phyloP scores from a whole-genome alignment of 1,140 invertebrate genomes.

The Leptinotarsa texana region DNA sequence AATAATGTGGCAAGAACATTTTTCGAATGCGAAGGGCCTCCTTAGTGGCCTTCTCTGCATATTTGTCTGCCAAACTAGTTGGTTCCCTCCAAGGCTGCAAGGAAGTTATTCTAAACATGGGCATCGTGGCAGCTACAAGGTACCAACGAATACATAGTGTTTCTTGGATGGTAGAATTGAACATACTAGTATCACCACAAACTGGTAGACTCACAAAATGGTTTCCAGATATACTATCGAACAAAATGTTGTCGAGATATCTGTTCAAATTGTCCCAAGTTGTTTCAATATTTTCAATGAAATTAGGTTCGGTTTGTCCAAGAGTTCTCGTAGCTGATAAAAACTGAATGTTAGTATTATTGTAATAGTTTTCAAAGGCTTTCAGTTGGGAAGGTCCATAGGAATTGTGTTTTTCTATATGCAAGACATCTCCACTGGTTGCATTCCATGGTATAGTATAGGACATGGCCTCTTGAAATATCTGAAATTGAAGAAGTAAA shows the following conservation, averaged over 20 bases:
- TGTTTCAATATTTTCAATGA: constrained; percentile 41
- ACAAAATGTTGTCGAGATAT: constrained; percentile 42
- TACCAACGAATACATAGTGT: constrained; percentile 53
- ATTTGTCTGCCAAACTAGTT: constrained; percentile 33
- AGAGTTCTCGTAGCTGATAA: constrained; percentile 38
- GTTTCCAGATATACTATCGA: constrained; percentile 42
- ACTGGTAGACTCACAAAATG: constrained; percentile 44
- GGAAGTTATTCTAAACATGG: constrained; percentile 50
- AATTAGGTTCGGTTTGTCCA: constrained; percentile 29
- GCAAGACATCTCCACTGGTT: constrained; percentile 25
- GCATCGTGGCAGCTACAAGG: constrained; percentile 48
- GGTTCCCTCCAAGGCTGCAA: constrained; percentile 44
- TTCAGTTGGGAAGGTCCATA: constrained; percentile 38
- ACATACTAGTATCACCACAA: constrained; percentile 47
- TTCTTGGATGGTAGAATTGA: constrained; percentile 40
- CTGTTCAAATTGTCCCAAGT: constrained; percentile 47
- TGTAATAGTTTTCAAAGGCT: constrained; percentile 28
- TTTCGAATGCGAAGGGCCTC: constrained; percentile 38
- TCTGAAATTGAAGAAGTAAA: constrained; percentile 32
- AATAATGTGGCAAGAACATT: constrained; percentile 47
- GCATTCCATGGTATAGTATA: constrained; percentile 47
- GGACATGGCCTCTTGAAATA: constrained; percentile 37
- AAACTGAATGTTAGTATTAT: constrained; percentile 18
- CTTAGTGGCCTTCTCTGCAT: constrained; percentile 30
- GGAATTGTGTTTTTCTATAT: constrained; percentile 45